Base-by-base conservation (phyloP, 2,888 invertebrate species). In the Nineta flava region DNA sequence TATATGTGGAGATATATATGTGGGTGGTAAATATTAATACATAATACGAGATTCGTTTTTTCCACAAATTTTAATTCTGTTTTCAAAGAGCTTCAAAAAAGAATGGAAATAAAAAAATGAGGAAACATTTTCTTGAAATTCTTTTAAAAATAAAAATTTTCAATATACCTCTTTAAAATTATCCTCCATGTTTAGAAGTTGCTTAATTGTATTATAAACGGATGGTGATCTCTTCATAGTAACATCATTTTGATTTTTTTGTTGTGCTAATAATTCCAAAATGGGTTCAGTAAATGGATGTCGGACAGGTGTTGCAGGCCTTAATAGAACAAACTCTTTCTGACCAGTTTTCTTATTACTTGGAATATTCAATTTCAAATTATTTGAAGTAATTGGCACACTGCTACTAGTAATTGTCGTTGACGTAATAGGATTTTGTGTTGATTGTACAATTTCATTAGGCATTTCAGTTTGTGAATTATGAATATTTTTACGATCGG, bases 71-170 rank as follows among this genome's bases (percentile, higher is more conserved):
- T n/a, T n/a, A n/a, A n/a, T n/a, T n/a, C n/a, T n/a, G n/a, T n/a
- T n/a, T n/a, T n/a, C n/a, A n/a, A n/a, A n/a, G n/a, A n/a, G 87
- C 88, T 63, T 76, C 96, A 1, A 79, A 81, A 65, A 87, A 93
- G 61, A 69, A 84, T 3, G 74, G 75, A 60, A 76, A 68, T 50
- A 70, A 69, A 51, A 62, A 74, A 32, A 60, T 67, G 53, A 73
- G 71, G 57, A 57, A 60, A 6, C 69, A 57, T 61, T 55, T 38
- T n/a, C 40, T n/a, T n/a, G n/a, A n/a, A n/a, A n/a, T n/a, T 42
- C 41, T 41, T 48, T 49, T 42, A 48, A 55, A 53, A 53, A 53
- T 57, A 32, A 53, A 73, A 71, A 57, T 57, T 60, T 6, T 69
- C 57, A 61, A 71, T 76, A 75, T 68, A 81, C 80, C 65, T 75